Percentiles rank a stretch among this genome's conserved stretches.
Evolutionary conservation across 2,888 invertebrate species (phyloP).

Genomic region (Abrostola triplasia): DNA sequence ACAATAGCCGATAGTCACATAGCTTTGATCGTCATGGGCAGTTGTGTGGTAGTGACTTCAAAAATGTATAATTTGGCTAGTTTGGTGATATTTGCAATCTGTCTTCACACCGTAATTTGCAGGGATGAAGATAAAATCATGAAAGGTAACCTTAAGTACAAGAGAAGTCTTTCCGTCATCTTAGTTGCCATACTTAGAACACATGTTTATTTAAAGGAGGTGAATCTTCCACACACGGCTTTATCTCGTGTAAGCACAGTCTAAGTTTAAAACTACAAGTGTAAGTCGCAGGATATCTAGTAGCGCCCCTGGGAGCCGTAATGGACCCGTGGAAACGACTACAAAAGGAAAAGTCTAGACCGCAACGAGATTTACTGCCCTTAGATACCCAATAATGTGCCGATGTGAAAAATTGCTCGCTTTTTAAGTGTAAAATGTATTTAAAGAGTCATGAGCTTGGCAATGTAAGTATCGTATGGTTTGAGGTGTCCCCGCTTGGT

Average conservation of each 20-base stretch:
- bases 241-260: conserved; percentile 59
- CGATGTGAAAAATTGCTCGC: conserved; percentile 56
- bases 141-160: conserved; percentile 69
- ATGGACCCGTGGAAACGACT: conserved; percentile 78
- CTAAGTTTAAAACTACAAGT: conserved; percentile 66
- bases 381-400: conserved; percentile 71
- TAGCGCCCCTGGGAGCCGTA: conserved; percentile 75
- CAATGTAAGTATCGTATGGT: conserved; percentile 9
- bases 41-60: conserved; percentile 63
- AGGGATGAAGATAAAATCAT: conserved; percentile 84
- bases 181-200: background rate
- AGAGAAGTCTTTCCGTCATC: too few species aligned
- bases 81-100: conserved; percentile 53
- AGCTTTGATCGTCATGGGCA: conserved; percentile 50
- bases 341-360: conserved; percentile 77
- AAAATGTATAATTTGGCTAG: conserved; percentile 55
- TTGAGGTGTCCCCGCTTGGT: background rate
- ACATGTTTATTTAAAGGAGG: conserved; percentile 20
- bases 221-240: conserved; percentile 41
- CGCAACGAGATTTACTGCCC: conserved; percentile 79
- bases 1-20: conserved; percentile 57
- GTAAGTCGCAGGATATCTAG: conserved; percentile 70
- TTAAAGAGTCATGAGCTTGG: conserved; percentile 35
- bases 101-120: conserved; percentile 60
- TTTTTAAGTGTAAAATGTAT: conserved; percentile 48